phyloP scores from a whole-genome alignment of 2,797 vertebrate species.

The Yasuhikotakia modesta region DNA sequence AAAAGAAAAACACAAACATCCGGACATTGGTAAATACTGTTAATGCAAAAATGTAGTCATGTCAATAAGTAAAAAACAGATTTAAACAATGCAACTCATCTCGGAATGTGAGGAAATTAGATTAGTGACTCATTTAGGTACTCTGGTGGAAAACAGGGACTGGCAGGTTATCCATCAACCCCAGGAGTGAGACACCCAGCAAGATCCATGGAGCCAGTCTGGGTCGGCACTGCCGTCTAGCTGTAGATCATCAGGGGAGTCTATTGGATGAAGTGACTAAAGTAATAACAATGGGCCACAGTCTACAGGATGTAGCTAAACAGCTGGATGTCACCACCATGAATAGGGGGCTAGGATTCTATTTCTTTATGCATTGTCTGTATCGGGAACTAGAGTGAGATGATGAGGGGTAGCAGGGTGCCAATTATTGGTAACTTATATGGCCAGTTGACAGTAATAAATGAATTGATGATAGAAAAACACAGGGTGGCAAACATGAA shows the following conservation, averaged over 20 bases:
- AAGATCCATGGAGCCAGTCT: slow-evolving; percentile 73
- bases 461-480: slow-evolving; percentile 60
- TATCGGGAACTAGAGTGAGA: slow-evolving; percentile 71
- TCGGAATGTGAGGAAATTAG: background rate
- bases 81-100: background rate
- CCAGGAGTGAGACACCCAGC: slow-evolving; percentile 75
- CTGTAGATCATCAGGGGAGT: slow-evolving; percentile 78
- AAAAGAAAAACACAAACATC: background rate
- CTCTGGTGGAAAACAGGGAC: slow-evolving; percentile 39
- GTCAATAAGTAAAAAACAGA: background rate
- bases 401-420: slow-evolving; percentile 70
- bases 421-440: slow-evolving; percentile 77
- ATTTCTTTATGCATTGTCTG: slow-evolving; percentile 80
- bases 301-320: slow-evolving; percentile 80
- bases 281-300: slow-evolving; percentile 79
- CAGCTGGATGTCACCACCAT: slow-evolving; percentile 80
- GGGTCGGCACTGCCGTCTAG: slow-evolving; percentile 63
- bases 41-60: background rate
- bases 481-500: slow-evolving; percentile 6
- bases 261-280: slow-evolving; percentile 78
- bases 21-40: background rate
- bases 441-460: slow-evolving; percentile 63
- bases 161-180: slow-evolving; percentile 75
- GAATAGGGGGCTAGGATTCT: slow-evolving; percentile 78
- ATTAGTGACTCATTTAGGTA: slow-evolving; percentile 46